phyloP scores from a whole-genome alignment of 2,888 invertebrate species.

The Hirtodrosophila confusa region DNA sequence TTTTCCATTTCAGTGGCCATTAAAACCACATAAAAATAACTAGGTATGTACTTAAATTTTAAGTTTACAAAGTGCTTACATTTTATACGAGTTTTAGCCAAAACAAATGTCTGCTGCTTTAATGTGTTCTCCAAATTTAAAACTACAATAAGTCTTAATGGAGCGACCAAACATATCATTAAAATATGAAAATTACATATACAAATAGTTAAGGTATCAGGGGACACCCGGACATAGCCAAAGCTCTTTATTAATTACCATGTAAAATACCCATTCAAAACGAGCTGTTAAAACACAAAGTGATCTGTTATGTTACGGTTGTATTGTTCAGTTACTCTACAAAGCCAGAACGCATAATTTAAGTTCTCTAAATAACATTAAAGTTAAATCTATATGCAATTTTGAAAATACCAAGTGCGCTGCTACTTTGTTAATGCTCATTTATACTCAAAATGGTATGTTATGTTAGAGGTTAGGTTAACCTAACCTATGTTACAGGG shows the following conservation, averaged over 20 bases:
- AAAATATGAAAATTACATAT: constrained; percentile 1
- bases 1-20: constrained; percentile 51
- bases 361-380: too few species aligned
- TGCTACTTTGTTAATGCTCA: too few species aligned
- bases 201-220: constrained; percentile 4
- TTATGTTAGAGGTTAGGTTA: too few species aligned
- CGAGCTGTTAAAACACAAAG: too few species aligned
- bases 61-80: constrained; percentile 46
- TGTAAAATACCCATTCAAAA: too few species aligned
- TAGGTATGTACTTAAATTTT: constrained; percentile 28
- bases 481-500: too few species aligned
- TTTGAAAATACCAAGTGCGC: too few species aligned
- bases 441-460: too few species aligned
- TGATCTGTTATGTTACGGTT: not conserved
- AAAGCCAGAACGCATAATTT: too few species aligned
- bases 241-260: too few species aligned
- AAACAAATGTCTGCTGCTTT: constrained; percentile 27
- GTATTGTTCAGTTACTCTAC: not conserved
- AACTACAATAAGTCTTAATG: not conserved
- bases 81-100: constrained; percentile 21
- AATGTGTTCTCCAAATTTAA: constrained; percentile 8
- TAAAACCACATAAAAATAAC: constrained; percentile 51
- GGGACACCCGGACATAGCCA: too few species aligned
- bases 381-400: too few species aligned
- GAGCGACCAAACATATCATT: not conserved